Percentiles rank a stretch among this genome's conserved stretches.
Conservation (phyloP, 2,113 vertebrate species). For the Nothocercus julius region DNA sequence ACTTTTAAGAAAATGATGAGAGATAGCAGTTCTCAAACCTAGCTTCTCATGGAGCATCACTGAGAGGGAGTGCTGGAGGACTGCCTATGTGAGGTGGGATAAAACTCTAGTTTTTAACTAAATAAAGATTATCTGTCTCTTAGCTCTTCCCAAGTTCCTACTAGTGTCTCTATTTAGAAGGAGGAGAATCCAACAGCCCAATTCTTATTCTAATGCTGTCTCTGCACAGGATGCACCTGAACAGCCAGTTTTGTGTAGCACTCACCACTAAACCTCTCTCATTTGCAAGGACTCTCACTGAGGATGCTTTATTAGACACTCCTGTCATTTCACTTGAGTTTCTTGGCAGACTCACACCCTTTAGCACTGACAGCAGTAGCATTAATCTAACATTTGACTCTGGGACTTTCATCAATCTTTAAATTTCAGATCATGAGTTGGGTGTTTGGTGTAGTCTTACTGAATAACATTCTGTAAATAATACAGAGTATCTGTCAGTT, state of each 20-base stretch:
- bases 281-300: background rate
- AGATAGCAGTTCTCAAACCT: background rate
- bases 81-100: background rate
- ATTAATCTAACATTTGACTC: background rate
- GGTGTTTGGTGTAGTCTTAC: background rate
- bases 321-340: background rate
- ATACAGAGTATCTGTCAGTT: background rate
- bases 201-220: background rate
- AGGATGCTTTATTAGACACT: background rate
- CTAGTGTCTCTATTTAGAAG: background rate
- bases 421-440: background rate
- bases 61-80: conserved; percentile 3
- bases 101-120: background rate
- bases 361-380: background rate
- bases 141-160: background rate
- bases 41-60: background rate
- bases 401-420: background rate
- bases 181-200: background rate
- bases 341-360: background rate
- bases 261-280: background rate
- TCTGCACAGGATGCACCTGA: background rate
- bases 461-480: background rate
- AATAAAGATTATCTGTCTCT: background rate
- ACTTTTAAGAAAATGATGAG: background rate
- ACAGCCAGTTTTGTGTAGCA: background rate